Percentiles rank a stretch among this genome's conserved stretches.
Conservation (phyloP, 2,113 vertebrate genomes). For the Bostrychus sinensis region DNA sequence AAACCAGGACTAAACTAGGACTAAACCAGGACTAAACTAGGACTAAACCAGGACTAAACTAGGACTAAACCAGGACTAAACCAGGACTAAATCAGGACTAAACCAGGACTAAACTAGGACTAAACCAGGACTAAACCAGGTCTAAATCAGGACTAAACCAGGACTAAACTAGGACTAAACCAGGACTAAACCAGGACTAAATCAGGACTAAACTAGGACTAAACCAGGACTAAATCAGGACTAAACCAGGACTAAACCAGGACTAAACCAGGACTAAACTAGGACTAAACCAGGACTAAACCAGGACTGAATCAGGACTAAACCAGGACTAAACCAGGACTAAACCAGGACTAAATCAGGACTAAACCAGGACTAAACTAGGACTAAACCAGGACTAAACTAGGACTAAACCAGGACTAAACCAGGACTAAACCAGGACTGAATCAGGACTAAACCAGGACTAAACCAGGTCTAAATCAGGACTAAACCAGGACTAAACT, state of each 20-base stretch:
- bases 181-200: not conserved
- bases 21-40: not conserved
- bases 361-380: not conserved
- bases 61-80: not conserved
- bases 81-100: not conserved
- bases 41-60: not conserved
- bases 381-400: not conserved
- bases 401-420: not conserved
- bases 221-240: not conserved
- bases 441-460: not conserved
- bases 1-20: not conserved
- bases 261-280: not conserved
- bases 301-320: too few relatives aligned
- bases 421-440: not conserved
- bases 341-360: too few relatives aligned
- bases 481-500: not conserved
- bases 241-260: not conserved
- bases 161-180: not conserved
- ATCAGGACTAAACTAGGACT: not conserved
- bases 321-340: too few relatives aligned
- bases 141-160: not conserved
- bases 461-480: too few relatives aligned
- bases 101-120: not conserved
- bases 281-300: not conserved
- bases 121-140: not conserved